phyloP scores from a whole-genome alignment of 2,797 vertebrate species.

The Tympanoctomys barrerae region DNA sequence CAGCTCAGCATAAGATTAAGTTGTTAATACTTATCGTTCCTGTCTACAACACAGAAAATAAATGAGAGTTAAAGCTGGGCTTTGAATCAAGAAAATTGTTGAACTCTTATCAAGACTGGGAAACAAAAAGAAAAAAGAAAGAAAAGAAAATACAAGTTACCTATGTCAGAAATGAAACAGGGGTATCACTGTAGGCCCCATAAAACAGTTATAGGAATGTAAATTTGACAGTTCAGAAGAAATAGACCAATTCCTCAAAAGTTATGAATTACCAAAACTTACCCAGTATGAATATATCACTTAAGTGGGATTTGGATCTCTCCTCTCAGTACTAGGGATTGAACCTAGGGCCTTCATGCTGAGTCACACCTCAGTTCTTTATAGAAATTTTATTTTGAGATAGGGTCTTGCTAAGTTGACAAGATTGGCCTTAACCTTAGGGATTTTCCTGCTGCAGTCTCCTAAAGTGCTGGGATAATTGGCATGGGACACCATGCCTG shows the following conservation, averaged over 20 bases:
- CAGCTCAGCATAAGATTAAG: not conserved
- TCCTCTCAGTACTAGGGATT: not conserved
- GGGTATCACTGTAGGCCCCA: not conserved
- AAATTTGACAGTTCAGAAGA: not conserved
- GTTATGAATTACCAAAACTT: not conserved
- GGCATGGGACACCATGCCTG: not conserved
- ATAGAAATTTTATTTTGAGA: not conserved
- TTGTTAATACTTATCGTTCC: not conserved
- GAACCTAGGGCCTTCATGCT: not conserved
- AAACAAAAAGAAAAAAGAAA: not conserved
- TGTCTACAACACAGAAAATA: not conserved
- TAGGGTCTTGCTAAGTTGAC: not conserved
- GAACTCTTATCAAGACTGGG: not conserved
- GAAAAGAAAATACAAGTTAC: not conserved
- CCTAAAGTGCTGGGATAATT: not conserved
- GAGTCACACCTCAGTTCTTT: not conserved
- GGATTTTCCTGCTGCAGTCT: not conserved
- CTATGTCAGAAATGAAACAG: not conserved
- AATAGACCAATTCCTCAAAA: not conserved
- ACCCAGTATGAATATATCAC: not conserved
- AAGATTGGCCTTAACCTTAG: not conserved
- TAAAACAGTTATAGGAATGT: not conserved
- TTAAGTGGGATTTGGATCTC: not conserved
- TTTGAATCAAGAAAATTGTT: constrained; percentile 37
- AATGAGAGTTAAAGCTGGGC: not conserved